phyloP scores from a whole-genome alignment of 2,888 invertebrate species.

The Xanthorhoe spadicearia region DNA sequence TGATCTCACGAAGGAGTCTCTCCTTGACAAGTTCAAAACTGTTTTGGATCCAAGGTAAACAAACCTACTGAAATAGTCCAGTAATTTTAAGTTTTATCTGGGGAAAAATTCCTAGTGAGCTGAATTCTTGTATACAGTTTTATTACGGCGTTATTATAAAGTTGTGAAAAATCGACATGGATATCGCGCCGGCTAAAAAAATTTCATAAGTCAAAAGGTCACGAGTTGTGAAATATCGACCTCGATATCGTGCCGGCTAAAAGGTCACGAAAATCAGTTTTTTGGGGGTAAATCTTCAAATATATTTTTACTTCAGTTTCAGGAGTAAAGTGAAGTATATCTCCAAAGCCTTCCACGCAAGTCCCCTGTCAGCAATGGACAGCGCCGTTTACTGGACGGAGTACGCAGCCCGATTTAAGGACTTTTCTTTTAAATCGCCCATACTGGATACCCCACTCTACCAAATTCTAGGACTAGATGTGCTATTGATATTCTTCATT shows the following conservation, averaged over 20 bases:
- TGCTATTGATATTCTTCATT: conserved; percentile 47
- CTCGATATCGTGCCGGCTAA: no score
- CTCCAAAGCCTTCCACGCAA: conserved; percentile 83
- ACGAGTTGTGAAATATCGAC: no score
- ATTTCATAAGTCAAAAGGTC: no score
- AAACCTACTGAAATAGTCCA: no score
- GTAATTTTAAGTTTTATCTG: no score
- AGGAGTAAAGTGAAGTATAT: conserved; percentile 72
- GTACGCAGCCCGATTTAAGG: conserved; percentile 81
- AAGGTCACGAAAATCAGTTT: no score
- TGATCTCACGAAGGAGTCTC: conserved; percentile 75
- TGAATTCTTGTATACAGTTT: no score
- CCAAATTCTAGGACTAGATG: conserved; percentile 74
- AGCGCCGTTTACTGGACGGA: conserved; percentile 87
- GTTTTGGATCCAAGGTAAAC: conserved; percentile 81
- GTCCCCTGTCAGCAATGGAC: conserved; percentile 84
- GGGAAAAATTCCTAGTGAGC: no score
- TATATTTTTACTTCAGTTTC: conserved; percentile 62
- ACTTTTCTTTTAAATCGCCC: conserved; percentile 70
- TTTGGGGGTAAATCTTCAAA: not conserved
- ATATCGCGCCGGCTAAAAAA: no score
- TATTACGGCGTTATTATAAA: no score
- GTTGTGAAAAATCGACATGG: no score
- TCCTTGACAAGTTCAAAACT: conserved; percentile 75
- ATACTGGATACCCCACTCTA: conserved; percentile 79